phyloP scores from a whole-genome alignment of 2,113 vertebrate genomes.

The Athene cunicularia region DNA sequence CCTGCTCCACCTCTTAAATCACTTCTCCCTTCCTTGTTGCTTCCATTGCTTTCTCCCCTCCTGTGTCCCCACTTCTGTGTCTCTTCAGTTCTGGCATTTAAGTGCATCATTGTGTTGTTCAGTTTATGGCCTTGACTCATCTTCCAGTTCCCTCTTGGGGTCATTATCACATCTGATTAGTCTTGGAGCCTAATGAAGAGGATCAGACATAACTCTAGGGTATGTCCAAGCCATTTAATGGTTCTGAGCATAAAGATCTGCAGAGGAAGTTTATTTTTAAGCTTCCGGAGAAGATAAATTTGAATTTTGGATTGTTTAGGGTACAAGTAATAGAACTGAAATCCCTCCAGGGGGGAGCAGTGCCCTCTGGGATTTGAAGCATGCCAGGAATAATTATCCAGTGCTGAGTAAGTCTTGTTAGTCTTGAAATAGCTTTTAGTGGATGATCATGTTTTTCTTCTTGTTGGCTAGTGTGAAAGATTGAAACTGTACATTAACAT shows the following conservation, averaged over 20 bases:
- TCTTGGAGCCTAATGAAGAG: slow-evolving; percentile 17
- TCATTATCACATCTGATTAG: slow-evolving; percentile 20
- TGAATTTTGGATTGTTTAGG: slow-evolving; percentile 18
- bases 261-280: slow-evolving; percentile 58
- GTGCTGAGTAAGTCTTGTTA: neutral
- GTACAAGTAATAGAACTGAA: neutral
- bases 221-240: neutral
- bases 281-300: slow-evolving; percentile 30
- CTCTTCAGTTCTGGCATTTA: neutral
- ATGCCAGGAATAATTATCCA: slow-evolving; percentile 32
- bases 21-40: neutral
- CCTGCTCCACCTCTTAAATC: neutral
- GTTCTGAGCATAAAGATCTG: slow-evolving; percentile 10
- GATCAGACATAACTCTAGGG: slow-evolving; percentile 36
- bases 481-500: neutral
- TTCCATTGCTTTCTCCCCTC: neutral
- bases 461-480: neutral
- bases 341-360: neutral
- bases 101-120: neutral
- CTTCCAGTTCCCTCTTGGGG: neutral
- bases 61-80: neutral
- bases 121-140: neutral
- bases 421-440: slow-evolving; percentile 21
- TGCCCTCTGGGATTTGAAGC: neutral
- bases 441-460: neutral